Evolutionary conservation across 2,888 invertebrate genomes (phyloP), one percentile per base, ranked within the genome.

Genomic region (Phengaris arion): DNA sequence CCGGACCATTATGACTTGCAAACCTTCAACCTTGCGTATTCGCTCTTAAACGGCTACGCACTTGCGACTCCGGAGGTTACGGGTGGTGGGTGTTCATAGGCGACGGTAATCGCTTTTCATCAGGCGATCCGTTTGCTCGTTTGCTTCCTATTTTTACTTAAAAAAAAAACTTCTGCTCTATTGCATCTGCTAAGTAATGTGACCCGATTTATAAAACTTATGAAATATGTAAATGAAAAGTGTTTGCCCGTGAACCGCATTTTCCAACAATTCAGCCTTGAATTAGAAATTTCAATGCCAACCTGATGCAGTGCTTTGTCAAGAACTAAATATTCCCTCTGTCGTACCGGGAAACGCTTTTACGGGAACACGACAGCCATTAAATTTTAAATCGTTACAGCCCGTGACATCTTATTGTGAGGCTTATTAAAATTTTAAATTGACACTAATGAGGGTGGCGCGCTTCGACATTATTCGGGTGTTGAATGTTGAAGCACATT

Each of bases 291-390:
- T 12, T 68, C 68, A 35, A 68, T 68, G 68, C 12, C 54, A 22
- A 52, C 35, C 48, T 6, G 70, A 13, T 72, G 72, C 35, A 52
- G 54, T 22, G 54, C 54, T 54, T 35, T 54, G 35, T 72, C 54
- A 54, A 54, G 72, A 72, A 72, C 52, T 72, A 72, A 72, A 72
- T 72, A 72, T 72, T 72, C 72, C 54, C 54, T 72, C 35, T 72
- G 72, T 51, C 6, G 15, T 12, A 35, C 72, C 51, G 35, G 54
- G 54, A 35, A 72, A 3, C 52, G 35, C 72, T 54, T 68, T 68
- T 46, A 45, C 72, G 22, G 54, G 72, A 54, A 72, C 72, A 54
- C 72, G 54, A 15, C 51, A 12, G 54, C 72, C 51, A 35, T 72
- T 72, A 72, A 72, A 72, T 12, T 72, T 72, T 72, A 45, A 72